phyloP scores from a whole-genome alignment of 2,888 invertebrate species.

The Erannis defoliaria region DNA sequence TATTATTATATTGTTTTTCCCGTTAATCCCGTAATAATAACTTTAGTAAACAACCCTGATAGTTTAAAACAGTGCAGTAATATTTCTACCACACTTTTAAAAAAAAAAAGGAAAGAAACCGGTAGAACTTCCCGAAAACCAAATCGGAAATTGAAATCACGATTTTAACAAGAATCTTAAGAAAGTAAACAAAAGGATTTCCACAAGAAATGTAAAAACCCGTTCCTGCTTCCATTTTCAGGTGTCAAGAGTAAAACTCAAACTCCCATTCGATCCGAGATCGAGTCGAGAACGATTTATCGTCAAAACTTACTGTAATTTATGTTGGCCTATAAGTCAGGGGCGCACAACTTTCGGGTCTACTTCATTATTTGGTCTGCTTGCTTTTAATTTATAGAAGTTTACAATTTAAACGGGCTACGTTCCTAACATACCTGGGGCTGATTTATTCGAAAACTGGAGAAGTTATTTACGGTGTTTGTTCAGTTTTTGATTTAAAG shows the following conservation, averaged over 20 bases:
- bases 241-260: slow-evolving; percentile 27
- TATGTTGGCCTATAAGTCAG: slow-evolving; percentile 81
- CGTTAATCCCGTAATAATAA: no score
- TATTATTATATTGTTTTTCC: no score
- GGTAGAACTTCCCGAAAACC: no score
- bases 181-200: slow-evolving; percentile 1
- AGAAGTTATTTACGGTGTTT: slow-evolving; percentile 34
- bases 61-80: no score
- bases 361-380: slow-evolving; percentile 79
- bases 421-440: slow-evolving; percentile 43
- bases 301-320: slow-evolving; percentile 79
- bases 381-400: slow-evolving; percentile 81
- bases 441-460: slow-evolving; percentile 41
- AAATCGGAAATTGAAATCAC: no score
- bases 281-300: slow-evolving; percentile 66
- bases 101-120: no score
- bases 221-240: slow-evolving; percentile 14
- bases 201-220: not conserved
- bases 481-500: slow-evolving; percentile 39
- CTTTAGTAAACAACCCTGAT: no score
- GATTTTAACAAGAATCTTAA: no score
- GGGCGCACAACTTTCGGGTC: slow-evolving; percentile 68
- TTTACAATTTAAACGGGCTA: slow-evolving; percentile 64
- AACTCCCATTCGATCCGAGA: slow-evolving; percentile 27
- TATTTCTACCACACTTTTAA: no score